Evolutionary conservation across 2,113 vertebrate species (phyloP).

Genomic region (Oryzias woworae): DNA sequence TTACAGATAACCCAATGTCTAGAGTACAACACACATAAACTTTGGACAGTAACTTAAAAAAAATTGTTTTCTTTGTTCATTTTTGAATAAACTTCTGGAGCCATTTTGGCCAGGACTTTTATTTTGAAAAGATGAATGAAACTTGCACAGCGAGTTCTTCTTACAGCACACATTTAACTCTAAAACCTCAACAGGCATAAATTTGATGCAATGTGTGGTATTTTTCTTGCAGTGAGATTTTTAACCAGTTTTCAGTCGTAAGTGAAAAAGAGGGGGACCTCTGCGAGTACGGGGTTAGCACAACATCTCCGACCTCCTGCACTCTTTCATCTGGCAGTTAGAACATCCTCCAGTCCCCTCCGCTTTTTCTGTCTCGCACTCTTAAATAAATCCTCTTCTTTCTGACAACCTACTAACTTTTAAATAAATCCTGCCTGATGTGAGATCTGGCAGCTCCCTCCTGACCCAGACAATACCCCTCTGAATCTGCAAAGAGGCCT

Average conservation of each 20-base stretch:
- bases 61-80: no score
- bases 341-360: conserved; percentile 48
- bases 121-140: no score
- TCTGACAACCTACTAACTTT: conserved; percentile 45
- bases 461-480: conserved; percentile 39
- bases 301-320: conserved; percentile 63
- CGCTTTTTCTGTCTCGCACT: conserved; percentile 28
- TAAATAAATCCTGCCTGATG: conserved; percentile 54
- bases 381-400: conserved; percentile 62
- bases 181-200: no score
- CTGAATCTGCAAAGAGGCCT: conserved; percentile 19
- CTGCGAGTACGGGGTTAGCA: conserved; percentile 49
- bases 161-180: no score
- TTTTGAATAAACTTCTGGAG: no score
- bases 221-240: neutral
- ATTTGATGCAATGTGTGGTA: no score
- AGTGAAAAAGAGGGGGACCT: conserved; percentile 36
- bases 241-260: conserved; percentile 28
- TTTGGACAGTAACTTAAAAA: no score
- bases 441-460: conserved; percentile 23
- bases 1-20: no score
- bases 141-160: no score
- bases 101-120: no score
- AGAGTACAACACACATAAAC: no score
- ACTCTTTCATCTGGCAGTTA: conserved; percentile 61